phyloP scores from a whole-genome alignment of 2,888 invertebrate species.

The Andrena chrysosceles region DNA sequence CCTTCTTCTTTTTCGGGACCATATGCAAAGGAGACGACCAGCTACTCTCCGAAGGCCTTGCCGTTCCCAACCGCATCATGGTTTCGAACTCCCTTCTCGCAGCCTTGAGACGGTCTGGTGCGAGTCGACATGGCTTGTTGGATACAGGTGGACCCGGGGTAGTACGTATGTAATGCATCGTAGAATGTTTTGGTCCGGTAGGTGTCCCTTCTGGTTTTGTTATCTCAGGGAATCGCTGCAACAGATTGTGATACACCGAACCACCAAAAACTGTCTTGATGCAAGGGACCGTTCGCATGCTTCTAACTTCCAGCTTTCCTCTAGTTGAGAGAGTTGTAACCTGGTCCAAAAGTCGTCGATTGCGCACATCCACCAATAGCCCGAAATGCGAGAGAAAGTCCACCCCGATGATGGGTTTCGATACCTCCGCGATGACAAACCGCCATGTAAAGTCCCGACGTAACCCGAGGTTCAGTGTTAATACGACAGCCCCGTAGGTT shows the following conservation, averaged over 20 bases:
- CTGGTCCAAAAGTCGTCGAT: background rate
- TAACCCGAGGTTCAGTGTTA: background rate
- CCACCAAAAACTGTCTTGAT: background rate
- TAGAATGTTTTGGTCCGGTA: background rate
- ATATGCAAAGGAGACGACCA: too few species aligned
- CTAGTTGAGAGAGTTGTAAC: background rate
- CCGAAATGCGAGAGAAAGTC: background rate
- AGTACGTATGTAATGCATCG: background rate
- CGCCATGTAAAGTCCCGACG: background rate
- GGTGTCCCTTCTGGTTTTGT: background rate
- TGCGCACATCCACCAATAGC: background rate
- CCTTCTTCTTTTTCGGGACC: too few species aligned
- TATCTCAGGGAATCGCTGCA: background rate
- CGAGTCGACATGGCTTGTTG: too few species aligned
- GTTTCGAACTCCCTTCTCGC: too few species aligned
- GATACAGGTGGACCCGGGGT: background rate
- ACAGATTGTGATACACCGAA: background rate
- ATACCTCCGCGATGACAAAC: background rate
- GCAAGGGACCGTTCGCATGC: too few species aligned
- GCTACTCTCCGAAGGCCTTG: too few species aligned
- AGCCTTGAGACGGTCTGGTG: too few species aligned
- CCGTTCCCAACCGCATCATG: too few species aligned
- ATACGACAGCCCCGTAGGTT: slow-evolving; percentile 4
- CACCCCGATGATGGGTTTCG: slow-evolving; percentile 5
- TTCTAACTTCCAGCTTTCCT: background rate